phyloP scores from a whole-genome alignment of 2,888 invertebrate species.

The Sturmia bella region DNA sequence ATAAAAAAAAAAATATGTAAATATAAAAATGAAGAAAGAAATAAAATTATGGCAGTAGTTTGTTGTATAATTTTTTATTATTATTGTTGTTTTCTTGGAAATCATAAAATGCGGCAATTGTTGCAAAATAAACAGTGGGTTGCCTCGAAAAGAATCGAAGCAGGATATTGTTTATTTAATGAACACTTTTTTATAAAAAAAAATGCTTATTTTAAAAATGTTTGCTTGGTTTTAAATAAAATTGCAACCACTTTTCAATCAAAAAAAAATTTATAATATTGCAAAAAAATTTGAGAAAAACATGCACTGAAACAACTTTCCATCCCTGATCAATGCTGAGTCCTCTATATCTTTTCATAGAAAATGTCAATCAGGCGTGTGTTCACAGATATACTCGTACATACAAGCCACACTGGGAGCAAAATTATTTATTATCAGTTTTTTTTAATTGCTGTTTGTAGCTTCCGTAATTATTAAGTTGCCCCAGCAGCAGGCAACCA shows the following conservation, averaged over 20 bases:
- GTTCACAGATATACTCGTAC: conserved; percentile 38
- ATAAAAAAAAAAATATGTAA: too few relatives aligned
- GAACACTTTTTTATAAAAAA: too few relatives aligned
- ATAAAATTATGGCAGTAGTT: conserved; percentile 56
- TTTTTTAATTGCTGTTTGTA: conserved; percentile 9
- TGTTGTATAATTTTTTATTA: conserved; percentile 48
- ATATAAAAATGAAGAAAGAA: conserved; percentile 3
- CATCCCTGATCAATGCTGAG: not conserved
- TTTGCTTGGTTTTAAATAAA: too few relatives aligned
- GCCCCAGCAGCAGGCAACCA: conserved; percentile 2
- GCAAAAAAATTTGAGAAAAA: not conserved
- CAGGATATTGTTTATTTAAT: too few relatives aligned
- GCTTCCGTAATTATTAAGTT: conserved; percentile 57
- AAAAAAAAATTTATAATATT: too few relatives aligned
- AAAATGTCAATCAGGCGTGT: conserved; percentile 51
- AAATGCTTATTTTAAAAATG: too few relatives aligned
- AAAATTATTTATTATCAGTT: conserved; percentile 30
- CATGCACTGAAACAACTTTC: too few relatives aligned
- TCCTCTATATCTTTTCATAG: conserved; percentile 9
- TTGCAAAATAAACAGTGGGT: too few relatives aligned
- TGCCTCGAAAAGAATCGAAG: too few relatives aligned
- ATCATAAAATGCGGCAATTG: conserved; percentile 2
- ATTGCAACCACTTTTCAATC: too few relatives aligned
- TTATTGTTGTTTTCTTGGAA: conserved; percentile 37
- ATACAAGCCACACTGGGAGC: not conserved